phyloP scores from a whole-genome alignment of 2,888 invertebrate species.

The Cyclophora punctaria region DNA sequence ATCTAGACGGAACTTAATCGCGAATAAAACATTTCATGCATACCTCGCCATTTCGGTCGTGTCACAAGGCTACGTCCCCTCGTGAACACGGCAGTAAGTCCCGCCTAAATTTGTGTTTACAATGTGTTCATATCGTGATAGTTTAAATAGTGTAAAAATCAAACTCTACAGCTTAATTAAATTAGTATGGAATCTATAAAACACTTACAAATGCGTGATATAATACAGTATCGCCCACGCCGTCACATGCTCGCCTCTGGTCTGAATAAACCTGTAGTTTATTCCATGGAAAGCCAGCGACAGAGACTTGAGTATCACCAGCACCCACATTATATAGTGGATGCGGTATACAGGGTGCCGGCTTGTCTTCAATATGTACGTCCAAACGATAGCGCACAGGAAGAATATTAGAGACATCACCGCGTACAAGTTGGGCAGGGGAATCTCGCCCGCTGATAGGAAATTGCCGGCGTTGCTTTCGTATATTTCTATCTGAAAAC shows the following conservation, averaged over 20 bases:
- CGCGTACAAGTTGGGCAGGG: slow-evolving; percentile 92
- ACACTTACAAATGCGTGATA: slow-evolving; percentile 94
- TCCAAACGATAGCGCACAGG: slow-evolving; percentile 93
- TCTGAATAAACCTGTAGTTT: slow-evolving; percentile 95
- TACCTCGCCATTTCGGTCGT: no score
- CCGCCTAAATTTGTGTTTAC: no score
- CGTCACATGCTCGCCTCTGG: slow-evolving; percentile 93
- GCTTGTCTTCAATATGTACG: slow-evolving; percentile 88
- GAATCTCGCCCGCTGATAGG: slow-evolving; percentile 97
- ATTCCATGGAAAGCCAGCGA: slow-evolving; percentile 96
- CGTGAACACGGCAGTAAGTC: no score
- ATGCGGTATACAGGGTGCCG: slow-evolving; percentile 93
- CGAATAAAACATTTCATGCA: no score
- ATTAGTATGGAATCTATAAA: slow-evolving; percentile 3
- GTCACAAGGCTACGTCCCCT: no score
- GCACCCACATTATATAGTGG: slow-evolving; percentile 96
- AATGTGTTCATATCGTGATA: no score
- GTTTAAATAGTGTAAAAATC: no score
- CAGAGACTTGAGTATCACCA: slow-evolving; percentile 93
- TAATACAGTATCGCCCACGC: slow-evolving; percentile 99
- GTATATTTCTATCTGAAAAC: slow-evolving; percentile 85
- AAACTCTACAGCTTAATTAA: background rate
- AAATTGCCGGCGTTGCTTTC: slow-evolving; percentile 91
- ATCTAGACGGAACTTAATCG: no score
- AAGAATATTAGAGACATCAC: slow-evolving; percentile 94